Conservation (phyloP, 1,140 invertebrate species). For the Drosophila auraria region DNA sequence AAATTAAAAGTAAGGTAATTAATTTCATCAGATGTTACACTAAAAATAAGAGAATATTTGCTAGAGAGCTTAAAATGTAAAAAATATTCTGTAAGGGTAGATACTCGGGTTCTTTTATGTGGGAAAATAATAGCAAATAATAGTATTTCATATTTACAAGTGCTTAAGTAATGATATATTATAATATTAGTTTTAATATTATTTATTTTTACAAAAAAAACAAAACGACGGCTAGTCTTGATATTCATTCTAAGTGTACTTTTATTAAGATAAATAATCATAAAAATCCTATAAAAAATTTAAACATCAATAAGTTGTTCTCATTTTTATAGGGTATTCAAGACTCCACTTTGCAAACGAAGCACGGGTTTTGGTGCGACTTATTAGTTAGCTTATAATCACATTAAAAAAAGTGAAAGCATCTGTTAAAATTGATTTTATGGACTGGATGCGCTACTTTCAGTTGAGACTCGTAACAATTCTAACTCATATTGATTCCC, state of each 20-base stretch:
- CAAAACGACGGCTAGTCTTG: too few species aligned
- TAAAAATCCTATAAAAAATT: too few species aligned
- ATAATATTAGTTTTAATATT: too few species aligned
- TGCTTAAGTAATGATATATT: too few species aligned
- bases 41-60: not conserved
- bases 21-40: not conserved
- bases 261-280: too few species aligned
- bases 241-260: too few species aligned
- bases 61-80: not conserved
- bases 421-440: constrained; percentile 33
- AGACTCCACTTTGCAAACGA: not conserved
- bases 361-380: not conserved
- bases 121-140: too few species aligned
- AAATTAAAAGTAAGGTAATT: constrained; percentile 5
- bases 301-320: not conserved
- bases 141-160: too few species aligned
- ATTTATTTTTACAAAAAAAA: too few species aligned
- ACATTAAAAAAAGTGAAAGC: constrained; percentile 45
- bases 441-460: constrained; percentile 51
- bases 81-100: too few species aligned
- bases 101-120: too few species aligned
- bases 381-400: constrained; percentile 8
- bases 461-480: not conserved
- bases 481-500: constrained; percentile 42
- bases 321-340: constrained; percentile 1